Conservation (phyloP, 2,888 invertebrate genomes). For the Xestia sexstrigata region DNA sequence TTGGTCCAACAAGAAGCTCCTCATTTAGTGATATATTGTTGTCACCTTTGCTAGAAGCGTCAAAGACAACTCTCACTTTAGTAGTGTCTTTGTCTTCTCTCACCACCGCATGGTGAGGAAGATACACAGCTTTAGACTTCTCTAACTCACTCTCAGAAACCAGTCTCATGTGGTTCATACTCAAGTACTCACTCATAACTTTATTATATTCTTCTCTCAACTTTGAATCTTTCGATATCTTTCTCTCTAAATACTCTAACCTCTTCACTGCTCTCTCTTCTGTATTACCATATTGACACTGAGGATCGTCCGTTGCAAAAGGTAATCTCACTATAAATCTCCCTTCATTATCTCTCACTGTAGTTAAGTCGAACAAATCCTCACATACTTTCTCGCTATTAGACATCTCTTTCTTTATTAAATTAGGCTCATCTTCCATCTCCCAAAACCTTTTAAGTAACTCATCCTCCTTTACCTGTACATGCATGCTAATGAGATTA, state of each 20-base stretch:
- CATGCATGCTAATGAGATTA: conserved; percentile 7
- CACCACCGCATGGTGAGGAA: no score
- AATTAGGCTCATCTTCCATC: conserved; percentile 25
- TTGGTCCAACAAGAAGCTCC: no score
- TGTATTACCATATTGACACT: conserved; percentile 16
- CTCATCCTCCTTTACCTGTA: conserved; percentile 20
- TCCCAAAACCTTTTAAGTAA: conserved; percentile 21
- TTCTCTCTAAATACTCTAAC: conserved; percentile 20
- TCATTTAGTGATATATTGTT: no score
- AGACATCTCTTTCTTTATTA: conserved; percentile 9
- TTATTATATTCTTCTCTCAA: no score
- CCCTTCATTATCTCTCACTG: conserved; percentile 19
- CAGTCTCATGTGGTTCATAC: no score
- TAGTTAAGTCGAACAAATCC: conserved; percentile 9
- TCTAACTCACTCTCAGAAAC: no score
- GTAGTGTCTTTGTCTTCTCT: no score
- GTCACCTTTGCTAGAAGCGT: no score
- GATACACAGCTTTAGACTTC: no score
- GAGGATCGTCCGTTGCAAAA: not conserved
- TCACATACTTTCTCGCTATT: no score
- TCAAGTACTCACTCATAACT: no score
- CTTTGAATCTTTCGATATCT: conserved; percentile 14
- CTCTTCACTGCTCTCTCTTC: conserved; percentile 12
- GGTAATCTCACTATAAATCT: not conserved
- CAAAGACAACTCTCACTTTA: no score